Conservation (phyloP, 2,888 invertebrate species). For the Ornithoptera alexandrae region DNA sequence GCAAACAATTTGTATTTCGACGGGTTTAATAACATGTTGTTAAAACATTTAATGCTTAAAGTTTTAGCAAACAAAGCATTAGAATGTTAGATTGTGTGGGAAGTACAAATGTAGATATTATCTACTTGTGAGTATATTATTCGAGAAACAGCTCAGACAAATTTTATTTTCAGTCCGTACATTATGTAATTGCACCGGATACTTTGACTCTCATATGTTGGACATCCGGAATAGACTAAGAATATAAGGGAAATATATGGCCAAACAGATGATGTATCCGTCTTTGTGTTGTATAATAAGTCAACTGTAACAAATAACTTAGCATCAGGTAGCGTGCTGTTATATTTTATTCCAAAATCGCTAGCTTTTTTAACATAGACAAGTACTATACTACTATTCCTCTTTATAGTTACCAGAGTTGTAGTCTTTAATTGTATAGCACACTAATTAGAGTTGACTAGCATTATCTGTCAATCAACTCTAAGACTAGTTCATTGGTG, state of each 20-base stretch:
- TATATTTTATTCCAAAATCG: neutral
- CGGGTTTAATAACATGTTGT: conserved; percentile 8
- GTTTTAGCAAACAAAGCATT: conserved; percentile 7
- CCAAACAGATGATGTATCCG: neutral
- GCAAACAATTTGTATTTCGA: conserved; percentile 25
- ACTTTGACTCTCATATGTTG: no score
- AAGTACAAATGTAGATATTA: neutral
- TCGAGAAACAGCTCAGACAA: neutral
- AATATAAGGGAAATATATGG: no score
- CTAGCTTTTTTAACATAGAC: neutral
- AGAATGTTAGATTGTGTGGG: neutral
- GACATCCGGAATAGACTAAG: no score
- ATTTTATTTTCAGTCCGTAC: neutral
- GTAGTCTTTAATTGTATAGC: no score
- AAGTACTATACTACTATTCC: no score
- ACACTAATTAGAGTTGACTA: no score
- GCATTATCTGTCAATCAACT: no score
- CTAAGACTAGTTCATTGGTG: no score
- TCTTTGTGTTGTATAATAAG: neutral
- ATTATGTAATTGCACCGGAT: no score
- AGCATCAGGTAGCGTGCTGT: neutral
- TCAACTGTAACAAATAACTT: neutral
- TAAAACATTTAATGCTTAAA: conserved; percentile 13
- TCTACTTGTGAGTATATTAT: neutral
- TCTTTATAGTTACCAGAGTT: no score